These are phyloP conservation scores for Eremophila alpestris DNA, from an alignment of 2,797 vertebrate species.

Conservation along the genomic window DNA sequence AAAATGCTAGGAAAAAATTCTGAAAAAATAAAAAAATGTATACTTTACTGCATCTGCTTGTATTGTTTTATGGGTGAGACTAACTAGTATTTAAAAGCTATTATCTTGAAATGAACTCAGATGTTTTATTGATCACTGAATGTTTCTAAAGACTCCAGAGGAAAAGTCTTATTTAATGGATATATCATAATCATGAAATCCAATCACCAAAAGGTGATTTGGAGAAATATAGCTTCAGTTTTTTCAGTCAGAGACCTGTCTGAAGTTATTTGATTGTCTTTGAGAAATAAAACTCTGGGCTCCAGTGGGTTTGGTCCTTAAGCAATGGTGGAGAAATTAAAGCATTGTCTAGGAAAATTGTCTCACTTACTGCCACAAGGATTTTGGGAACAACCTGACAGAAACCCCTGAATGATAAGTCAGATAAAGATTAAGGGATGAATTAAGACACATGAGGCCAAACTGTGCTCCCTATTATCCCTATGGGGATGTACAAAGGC, in stretches of 20 bases:
- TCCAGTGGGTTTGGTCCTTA: not conserved
- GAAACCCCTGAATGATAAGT: not conserved
- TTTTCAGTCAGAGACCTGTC: not conserved
- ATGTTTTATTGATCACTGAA: not conserved
- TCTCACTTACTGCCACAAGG: not conserved
- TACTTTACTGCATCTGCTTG: not conserved
- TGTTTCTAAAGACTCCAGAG: not conserved
- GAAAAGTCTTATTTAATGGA: not conserved
- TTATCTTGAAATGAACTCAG: not conserved
- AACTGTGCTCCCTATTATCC: not conserved
- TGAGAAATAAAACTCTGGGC: not conserved
- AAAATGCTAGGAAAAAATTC: not conserved
- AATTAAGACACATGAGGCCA: not conserved
- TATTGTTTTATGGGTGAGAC: not conserved
- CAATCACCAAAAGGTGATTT: not conserved
- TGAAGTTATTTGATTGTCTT: not conserved
- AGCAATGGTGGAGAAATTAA: not conserved
- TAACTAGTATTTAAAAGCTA: not conserved
- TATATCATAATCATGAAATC: not conserved
- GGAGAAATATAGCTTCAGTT: not conserved
- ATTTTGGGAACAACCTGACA: not conserved
- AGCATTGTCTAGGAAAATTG: not conserved
- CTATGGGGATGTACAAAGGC: not conserved
- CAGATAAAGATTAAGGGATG: not conserved
- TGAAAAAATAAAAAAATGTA: not conserved